Conservation (phyloP, 2,888 invertebrate genomes). For the Drosophila borborema region DNA sequence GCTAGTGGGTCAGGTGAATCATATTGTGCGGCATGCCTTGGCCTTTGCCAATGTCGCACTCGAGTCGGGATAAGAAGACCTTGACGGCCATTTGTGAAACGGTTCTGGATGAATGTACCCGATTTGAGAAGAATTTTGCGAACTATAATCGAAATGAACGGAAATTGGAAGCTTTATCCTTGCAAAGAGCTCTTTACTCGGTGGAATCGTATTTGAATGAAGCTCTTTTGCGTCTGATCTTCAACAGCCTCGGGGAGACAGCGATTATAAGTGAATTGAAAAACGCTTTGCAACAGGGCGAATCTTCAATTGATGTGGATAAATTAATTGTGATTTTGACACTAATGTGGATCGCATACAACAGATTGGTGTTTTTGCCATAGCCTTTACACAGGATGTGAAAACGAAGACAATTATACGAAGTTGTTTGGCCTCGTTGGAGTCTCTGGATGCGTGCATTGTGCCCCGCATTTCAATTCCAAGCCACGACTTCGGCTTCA, state of each 20-base stretch:
- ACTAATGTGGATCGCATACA: conserved; percentile 82
- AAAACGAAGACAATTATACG: conserved; percentile 81
- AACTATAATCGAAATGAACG: conserved; percentile 68
- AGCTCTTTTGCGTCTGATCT: conserved; percentile 79
- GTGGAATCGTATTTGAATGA: conserved; percentile 83
- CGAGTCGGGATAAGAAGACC: conserved; percentile 79
- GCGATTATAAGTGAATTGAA: conserved; percentile 72
- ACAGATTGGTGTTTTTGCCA: conserved; percentile 84
- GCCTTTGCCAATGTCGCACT: conserved; percentile 83
- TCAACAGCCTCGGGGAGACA: conserved; percentile 69
- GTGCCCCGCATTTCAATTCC: conserved; percentile 81
- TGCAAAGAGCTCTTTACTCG: conserved; percentile 80
- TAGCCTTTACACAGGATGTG: conserved; percentile 78
- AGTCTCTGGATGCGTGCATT: conserved; percentile 82
- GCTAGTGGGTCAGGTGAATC: conserved; percentile 72
- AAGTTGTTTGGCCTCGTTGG: conserved; percentile 83
- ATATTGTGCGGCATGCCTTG: conserved; percentile 78
- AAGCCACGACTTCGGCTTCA: conserved; percentile 29
- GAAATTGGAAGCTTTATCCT: conserved; percentile 78
- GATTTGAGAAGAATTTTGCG: conserved; percentile 77
- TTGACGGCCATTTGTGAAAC: conserved; percentile 81
- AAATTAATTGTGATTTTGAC: conserved; percentile 82
- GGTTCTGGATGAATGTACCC: conserved; percentile 76
- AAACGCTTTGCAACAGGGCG: conserved; percentile 39
- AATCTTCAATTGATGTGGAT: conserved; percentile 54